Base-by-base conservation (phyloP, 2,888 invertebrate genomes). In the Campoplex capitator region DNA sequence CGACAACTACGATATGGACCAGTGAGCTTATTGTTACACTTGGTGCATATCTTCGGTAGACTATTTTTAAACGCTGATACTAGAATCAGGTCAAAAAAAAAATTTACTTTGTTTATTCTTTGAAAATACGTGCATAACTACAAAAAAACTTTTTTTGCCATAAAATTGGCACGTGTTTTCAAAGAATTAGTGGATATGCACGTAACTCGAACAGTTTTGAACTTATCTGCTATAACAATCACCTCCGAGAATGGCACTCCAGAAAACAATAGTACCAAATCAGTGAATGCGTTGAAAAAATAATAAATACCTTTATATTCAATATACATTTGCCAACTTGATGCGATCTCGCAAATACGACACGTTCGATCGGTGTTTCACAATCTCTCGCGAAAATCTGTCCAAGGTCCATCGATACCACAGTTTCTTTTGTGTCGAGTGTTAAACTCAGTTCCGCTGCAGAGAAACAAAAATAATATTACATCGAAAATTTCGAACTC, bases 281-380 rank as follows among this genome's bases (percentile, higher is more conserved):
- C 18, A 3, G 18, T 51, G 11, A 62, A 58, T n/a, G 45, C 18
- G 18, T 62, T n/a, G 16, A 2, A 4, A 76, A 23, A 45, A 74
- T 6, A 23, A 28, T 38, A 7, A n/a, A 45, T 90, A 97, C 96
- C 95, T 96, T 96, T 85, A 96, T 95, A 88, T 95, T 95, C 77
- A 97, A 95, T 89, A 95, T 95, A 85, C 96, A 95, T 45, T 96
- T 96, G 1, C 96, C 96, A 73, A 96, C 95, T 94, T 96, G 96
- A 91, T 96, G 96, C 11, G 96, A 96, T 91, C 96, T 95, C 80
- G 97, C 93, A 91, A 95, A 97, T 90, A 97, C 95, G 89, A 96
- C 95, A 93, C 96, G 95, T 92, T 96, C 95, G 67, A 96, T 95
- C 80, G 94, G 93, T 74, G 51, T 75, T 35, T 95, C 81, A 62